phyloP scores from a whole-genome alignment of 2,797 vertebrate species.

The Crax fasciolata region DNA sequence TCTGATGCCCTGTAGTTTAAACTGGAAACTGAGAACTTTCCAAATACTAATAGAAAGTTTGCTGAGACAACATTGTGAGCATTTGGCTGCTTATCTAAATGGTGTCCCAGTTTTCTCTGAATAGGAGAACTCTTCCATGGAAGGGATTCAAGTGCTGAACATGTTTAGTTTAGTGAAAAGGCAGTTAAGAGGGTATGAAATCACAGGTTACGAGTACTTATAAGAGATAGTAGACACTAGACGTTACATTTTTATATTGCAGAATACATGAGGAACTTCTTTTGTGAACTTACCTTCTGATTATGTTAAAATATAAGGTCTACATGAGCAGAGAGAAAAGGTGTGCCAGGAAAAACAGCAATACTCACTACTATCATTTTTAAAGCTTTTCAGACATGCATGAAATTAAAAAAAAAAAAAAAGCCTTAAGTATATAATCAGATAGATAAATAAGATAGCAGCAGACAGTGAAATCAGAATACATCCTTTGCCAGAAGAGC shows the following conservation, averaged over 20 bases:
- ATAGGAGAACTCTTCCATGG: background rate
- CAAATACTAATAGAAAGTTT: conserved; percentile 31
- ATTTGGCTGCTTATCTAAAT: background rate
- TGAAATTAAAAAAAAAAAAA: background rate
- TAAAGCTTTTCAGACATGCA: background rate
- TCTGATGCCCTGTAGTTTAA: conserved; percentile 4
- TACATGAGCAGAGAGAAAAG: background rate
- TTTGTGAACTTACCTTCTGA: background rate
- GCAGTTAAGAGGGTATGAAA: conserved; percentile 23
- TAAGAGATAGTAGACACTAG: background rate
- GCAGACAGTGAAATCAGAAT: background rate
- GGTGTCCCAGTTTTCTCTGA: background rate
- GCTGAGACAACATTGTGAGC: background rate
- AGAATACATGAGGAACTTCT: background rate
- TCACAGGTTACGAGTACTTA: conserved; percentile 33
- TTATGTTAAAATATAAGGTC: background rate
- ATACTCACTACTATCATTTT: background rate
- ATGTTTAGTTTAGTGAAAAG: background rate
- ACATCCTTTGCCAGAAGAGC: background rate
- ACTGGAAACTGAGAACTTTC: background rate
- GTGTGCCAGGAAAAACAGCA: background rate
- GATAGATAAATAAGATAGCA: background rate
- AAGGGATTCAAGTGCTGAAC: background rate
- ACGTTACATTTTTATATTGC: background rate
- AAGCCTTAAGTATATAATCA: background rate